These are phyloP conservation scores for Andrena cerasifolii DNA, from an alignment of 1,140 invertebrate genomes.

Conservation along the genomic window DNA sequence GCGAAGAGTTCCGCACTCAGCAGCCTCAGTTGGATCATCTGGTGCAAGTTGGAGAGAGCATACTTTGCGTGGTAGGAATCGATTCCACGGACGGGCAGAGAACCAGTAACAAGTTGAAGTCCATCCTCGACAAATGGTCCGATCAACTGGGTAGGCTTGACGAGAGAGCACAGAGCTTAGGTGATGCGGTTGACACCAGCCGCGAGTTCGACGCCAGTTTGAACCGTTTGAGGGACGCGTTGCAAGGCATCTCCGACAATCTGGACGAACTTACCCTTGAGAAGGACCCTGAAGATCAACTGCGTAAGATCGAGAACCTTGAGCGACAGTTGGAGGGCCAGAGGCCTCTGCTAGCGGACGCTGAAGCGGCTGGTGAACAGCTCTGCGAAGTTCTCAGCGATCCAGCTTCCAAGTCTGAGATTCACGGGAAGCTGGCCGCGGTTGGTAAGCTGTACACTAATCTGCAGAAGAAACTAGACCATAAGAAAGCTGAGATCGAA, in stretches of 20 bases:
- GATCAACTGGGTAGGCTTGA: conserved; percentile 91
- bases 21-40: conserved; percentile 94
- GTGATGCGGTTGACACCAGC: conserved; percentile 93
- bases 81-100: conserved; percentile 89
- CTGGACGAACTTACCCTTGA: conserved; percentile 92
- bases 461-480: conserved; percentile 94
- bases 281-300: conserved; percentile 93
- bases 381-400: conserved; percentile 95
- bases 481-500: conserved; percentile 94
- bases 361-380: conserved; percentile 92
- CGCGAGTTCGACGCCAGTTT: conserved; percentile 95
- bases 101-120: conserved; percentile 86
- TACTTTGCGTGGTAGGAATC: conserved; percentile 87
- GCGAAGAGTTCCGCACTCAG: conserved; percentile 95
- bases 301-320: conserved; percentile 92
- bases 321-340: conserved; percentile 94
- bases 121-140: conserved; percentile 89
- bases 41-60: conserved; percentile 89
- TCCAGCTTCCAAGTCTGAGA: conserved; percentile 93
- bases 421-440: conserved; percentile 92
- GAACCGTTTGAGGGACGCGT: conserved; percentile 89
- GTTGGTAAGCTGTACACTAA: conserved; percentile 92
- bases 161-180: conserved; percentile 91
- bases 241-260: conserved; percentile 93
- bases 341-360: conserved; percentile 92